Base-by-base conservation (phyloP, 2,888 invertebrate genomes). In the Drosophila crucigera region DNA sequence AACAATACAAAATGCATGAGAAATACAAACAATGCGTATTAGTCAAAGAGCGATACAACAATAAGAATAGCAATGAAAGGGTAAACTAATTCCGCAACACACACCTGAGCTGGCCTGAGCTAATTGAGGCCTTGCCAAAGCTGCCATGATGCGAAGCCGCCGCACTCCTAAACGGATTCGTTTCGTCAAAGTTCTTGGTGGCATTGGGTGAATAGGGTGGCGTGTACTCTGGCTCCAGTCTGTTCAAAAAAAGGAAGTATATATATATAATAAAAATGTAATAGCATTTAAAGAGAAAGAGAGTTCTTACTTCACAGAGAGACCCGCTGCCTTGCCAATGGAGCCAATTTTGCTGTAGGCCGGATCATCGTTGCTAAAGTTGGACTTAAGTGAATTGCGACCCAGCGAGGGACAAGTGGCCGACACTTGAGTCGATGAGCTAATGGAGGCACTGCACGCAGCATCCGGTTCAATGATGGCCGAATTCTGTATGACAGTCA, bases 251-350 rank as follows among this genome's bases (percentile, higher is more conserved):
- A 9, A 16, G 30, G 22, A 25, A 0, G 9, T 41, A 33, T 7
- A 16, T 14, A 55, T 35, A 1, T 63, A 62, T 25, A 61, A 65
- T 62, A n/a, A 37, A 41, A 41, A 43, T 37, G 30, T 31, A 61
- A 43, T 39, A 16, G 2, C 37, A 14, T 19, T 35, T 33, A n/a
- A 35, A 53, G 9, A n/a, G 14, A 35, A 19, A 39, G 39, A 10
- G 9, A 4, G 25, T 43, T n/a, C 91, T 78, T 86, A 93, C 91
- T 92, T 92, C 59, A 93, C 91, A 84, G 93, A 92, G 54, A 94
- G 82, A 35, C 94, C 94, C 35, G 93, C 92, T 30, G 93, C 93
- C 83, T 94, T 94, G 58, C 94, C 94, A 83, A 94, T 93, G 30
- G 93, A 93, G 52, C 93, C 93, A 54, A 93, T 92, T 89, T 93